Percentiles rank a stretch among this genome's conserved stretches.
Conservation (phyloP, 2,797 vertebrate species). For the Typhlichthys subterraneus region DNA sequence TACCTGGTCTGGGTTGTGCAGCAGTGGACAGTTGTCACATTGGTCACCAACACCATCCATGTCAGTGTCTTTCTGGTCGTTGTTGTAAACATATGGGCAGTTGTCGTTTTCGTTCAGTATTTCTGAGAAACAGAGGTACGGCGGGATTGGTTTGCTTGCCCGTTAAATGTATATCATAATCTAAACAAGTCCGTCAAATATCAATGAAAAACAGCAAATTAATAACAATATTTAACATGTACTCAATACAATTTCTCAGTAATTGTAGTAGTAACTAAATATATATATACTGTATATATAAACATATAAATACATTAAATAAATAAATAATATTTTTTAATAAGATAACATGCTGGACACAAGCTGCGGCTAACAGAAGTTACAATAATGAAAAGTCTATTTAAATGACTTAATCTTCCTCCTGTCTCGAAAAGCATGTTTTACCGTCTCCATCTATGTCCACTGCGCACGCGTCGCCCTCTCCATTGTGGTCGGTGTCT, state of each 20-base stretch:
- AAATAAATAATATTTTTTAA: no score
- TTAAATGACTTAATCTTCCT: no score
- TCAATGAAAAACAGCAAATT: no score
- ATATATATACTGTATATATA: no score
- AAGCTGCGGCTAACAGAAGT: neutral
- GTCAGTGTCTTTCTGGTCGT: conserved; percentile 93
- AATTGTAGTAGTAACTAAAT: neutral
- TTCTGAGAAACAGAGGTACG: conserved; percentile 63
- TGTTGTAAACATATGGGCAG: conserved; percentile 95
- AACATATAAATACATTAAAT: no score
- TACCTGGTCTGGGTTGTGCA: conserved; percentile 97
- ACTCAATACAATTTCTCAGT: neutral
- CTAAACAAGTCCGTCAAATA: no score
- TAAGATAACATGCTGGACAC: neutral
- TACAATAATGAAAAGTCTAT: no score
- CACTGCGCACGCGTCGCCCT: conserved; percentile 92
- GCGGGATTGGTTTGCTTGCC: no score
- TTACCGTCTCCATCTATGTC: conserved; percentile 99
- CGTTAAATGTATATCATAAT: no score
- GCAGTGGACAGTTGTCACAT: conserved; percentile 95
- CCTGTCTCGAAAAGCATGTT: conserved; percentile 11
- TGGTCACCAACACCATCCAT: conserved; percentile 95
- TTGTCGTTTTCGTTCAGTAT: conserved; percentile 94
- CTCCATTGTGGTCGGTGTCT: conserved; percentile 92
- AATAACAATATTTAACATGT: no score